Conservation (phyloP, 2,113 vertebrate species). For the Corynorhinus townsendii region DNA sequence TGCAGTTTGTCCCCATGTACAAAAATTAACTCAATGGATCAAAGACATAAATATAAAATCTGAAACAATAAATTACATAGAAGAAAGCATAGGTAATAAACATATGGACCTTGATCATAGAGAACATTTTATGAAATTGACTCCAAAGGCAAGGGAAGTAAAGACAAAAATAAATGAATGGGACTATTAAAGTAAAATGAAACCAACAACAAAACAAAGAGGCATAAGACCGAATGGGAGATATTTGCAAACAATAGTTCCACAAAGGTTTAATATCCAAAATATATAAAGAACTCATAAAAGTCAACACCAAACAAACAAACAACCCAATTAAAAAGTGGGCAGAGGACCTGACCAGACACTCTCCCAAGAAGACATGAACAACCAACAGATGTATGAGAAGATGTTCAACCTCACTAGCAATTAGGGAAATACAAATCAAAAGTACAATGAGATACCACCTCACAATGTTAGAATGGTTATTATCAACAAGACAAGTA, state of each 20-base stretch:
- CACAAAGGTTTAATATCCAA: neutral
- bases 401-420: neutral
- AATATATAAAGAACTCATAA: neutral
- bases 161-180: neutral
- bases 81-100: neutral
- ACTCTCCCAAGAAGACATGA: neutral
- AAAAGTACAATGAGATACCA: neutral
- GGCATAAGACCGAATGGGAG: neutral
- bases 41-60: neutral
- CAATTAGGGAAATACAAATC: neutral
- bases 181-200: neutral
- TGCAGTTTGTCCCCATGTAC: too few species aligned
- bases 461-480: neutral
- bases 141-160: neutral
- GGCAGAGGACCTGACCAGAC: neutral
- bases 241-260: neutral
- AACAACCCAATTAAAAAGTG: neutral
- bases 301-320: neutral
- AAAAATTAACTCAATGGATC: neutral
- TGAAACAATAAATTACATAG: neutral
- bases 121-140: too few species aligned
- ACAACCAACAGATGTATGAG: neutral
- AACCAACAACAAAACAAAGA: neutral
- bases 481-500: neutral
- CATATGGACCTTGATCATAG: too few species aligned